Evolutionary conservation across 2,797 vertebrate genomes (phyloP), one percentile per base, ranked within the genome.

Genomic region (Sebastes hubbsi): DNA sequence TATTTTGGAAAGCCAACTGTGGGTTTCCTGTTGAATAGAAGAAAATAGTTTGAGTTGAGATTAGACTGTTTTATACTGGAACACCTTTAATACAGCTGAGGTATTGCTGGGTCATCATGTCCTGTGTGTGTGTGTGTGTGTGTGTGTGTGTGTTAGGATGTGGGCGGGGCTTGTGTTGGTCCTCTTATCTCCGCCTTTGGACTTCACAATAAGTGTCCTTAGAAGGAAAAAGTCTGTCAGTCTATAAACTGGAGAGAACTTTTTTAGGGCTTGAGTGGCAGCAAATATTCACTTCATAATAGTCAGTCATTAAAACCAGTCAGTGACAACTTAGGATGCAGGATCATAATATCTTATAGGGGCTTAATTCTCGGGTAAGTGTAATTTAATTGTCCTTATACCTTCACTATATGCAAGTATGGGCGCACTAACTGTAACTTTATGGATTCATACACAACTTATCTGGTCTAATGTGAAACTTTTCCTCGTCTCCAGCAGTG

Each of bases 161-260:
- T 18, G 20, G 91, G 94, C 81, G 91, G 86, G 81, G 84, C 77
- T 59, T 83, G 12, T 12, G 74, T 46, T 24, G 72, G 3, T 29
- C 71, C 11, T 34, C 52, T 72, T 90, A 84, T 92, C 93, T 85
- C 92, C 91, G 91, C 92, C 92, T 83, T 67, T 87, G 75, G 78
- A 58, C 89, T 87, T 58, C 84, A 88, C 90, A 89, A 81, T 86
- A 86, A 92, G 88, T 92, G 91, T 81, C 93, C 94, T 85, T 95
- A 94, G 92, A 95, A 94, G 94, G 94, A 92, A 58, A 91, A 67
- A 49, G 46, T 8, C 86, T 78, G 83, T 80, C 88, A 34, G 75
- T 13, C 71, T 72, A 7, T n/a, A 24, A 56, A 61, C 72, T 46
- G 60, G 36, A 68, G 6, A 46, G 64, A 77, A 77, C 30, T 25